Percentiles rank a stretch among this genome's conserved stretches.
Evolutionary conservation across 1,140 invertebrate genomes (phyloP).

Genomic region (Drosophila pachea): DNA sequence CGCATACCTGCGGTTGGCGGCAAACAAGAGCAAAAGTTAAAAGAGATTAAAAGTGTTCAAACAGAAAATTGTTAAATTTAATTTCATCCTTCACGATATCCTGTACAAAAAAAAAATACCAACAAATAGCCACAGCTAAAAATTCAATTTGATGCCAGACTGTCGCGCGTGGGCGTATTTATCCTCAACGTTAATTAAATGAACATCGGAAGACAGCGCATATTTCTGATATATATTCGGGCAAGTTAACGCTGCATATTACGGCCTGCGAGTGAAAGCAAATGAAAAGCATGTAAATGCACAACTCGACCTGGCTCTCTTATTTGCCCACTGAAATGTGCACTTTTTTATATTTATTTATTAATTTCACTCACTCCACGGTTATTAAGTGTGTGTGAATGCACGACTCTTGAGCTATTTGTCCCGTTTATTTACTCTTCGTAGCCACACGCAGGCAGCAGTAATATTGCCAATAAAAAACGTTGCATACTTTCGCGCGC

Average conservation of each 20-base stretch:
- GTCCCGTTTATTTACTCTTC: constrained; percentile 30
- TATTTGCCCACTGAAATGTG: constrained; percentile 54
- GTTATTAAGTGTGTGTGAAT: constrained; percentile 56
- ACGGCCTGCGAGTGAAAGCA: neutral
- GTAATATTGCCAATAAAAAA: constrained; percentile 16
- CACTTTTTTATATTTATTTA: constrained; percentile 22
- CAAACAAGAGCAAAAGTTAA: constrained; percentile 24
- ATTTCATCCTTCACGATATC: constrained; percentile 42
- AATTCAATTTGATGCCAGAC: constrained; percentile 64
- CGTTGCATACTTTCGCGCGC: constrained; percentile 46
- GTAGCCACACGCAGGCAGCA: constrained; percentile 3
- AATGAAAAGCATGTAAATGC: neutral
- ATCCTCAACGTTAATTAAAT: constrained; percentile 69
- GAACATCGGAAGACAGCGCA: constrained; percentile 63
- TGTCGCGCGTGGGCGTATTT: constrained; percentile 40
- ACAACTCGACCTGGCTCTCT: constrained; percentile 1
- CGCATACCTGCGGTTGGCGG: constrained; percentile 82
- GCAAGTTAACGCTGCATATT: constrained; percentile 23
- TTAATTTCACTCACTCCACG: constrained; percentile 56
- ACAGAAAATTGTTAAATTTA: constrained; percentile 38
- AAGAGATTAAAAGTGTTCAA: constrained; percentile 32
- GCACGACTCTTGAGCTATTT: constrained; percentile 33
- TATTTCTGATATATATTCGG: constrained; percentile 41
- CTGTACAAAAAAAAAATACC: neutral
- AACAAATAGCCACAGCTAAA: constrained; percentile 32